Percentiles rank a stretch among this genome's conserved stretches.
These are phyloP conservation scores for Psilopogon haemacephalus DNA, from an alignment of 2,113 vertebrate species.

Conservation along the genomic window DNA sequence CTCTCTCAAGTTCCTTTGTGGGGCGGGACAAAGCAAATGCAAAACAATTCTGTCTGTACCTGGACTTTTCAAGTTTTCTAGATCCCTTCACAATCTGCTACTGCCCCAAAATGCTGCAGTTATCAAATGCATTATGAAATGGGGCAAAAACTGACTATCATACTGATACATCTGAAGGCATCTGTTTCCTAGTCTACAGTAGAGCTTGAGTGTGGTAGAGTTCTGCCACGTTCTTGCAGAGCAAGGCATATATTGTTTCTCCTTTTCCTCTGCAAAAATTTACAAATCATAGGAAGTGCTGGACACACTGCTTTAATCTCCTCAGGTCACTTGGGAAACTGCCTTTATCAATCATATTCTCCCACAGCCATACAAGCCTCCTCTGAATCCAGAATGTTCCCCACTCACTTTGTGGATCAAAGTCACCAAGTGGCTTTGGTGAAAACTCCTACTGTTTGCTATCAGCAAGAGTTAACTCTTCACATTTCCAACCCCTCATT, in stretches of 20 bases:
- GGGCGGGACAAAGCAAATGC: neutral
- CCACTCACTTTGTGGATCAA: neutral
- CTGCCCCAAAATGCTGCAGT: neutral
- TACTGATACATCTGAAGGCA: neutral
- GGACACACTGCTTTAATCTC: constrained; percentile 16
- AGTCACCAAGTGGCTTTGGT: neutral
- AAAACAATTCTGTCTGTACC: neutral
- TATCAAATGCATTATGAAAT: neutral
- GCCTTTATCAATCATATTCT: neutral
- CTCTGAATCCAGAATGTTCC: neutral
- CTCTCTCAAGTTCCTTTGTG: neutral
- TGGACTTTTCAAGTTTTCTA: neutral
- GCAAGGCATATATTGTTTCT: neutral
- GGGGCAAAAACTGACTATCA: neutral
- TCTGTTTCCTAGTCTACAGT: neutral
- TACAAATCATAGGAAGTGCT: neutral
- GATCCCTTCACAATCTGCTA: neutral
- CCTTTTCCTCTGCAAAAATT: neutral
- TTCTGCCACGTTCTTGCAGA: neutral
- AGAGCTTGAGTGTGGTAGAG: neutral
- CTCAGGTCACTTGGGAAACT: neutral
- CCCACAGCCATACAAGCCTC: neutral
- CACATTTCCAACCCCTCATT: neutral
- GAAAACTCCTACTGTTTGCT: neutral
- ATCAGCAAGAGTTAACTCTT: neutral